These are phyloP conservation scores for Drosophila macrospina DNA, from an alignment of 2,888 invertebrate species.

Conservation along the genomic window DNA sequence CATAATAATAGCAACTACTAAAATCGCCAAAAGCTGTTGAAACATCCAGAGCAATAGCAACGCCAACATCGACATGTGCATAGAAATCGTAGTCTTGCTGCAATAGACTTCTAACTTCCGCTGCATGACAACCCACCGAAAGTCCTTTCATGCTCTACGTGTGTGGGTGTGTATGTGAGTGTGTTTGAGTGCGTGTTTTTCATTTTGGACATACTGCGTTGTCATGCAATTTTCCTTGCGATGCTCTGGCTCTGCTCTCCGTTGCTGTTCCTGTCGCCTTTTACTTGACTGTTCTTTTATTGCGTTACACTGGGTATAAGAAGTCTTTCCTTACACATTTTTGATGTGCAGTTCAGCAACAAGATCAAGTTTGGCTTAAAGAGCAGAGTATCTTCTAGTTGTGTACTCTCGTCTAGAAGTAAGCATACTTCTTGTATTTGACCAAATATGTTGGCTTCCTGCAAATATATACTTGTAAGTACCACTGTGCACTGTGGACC, in stretches of 20 bases:
- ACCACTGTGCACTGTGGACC: slow-evolving; percentile 26
- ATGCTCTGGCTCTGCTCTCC: slow-evolving; percentile 33
- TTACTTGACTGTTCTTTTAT: background rate
- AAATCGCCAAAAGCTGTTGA: slow-evolving; percentile 55
- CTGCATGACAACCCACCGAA: slow-evolving; percentile 37
- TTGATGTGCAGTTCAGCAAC: background rate
- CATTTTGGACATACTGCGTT: slow-evolving; percentile 57
- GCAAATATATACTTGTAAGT: slow-evolving; percentile 1
- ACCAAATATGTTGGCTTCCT: slow-evolving; percentile 14
- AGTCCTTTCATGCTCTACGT: slow-evolving; percentile 31
- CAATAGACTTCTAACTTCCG: slow-evolving; percentile 66
- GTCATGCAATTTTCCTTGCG: slow-evolving; percentile 70
- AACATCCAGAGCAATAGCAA: slow-evolving; percentile 31
- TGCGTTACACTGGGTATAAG: background rate
- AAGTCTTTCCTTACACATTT: no score
- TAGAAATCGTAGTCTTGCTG: slow-evolving; percentile 26
- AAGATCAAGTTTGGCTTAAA: background rate
- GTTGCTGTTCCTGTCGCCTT: slow-evolving; percentile 1
- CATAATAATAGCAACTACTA: slow-evolving; percentile 44
- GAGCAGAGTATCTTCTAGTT: slow-evolving; percentile 3
- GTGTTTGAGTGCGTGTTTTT: slow-evolving; percentile 28
- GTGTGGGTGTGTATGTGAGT: slow-evolving; percentile 1
- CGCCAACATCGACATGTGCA: slow-evolving; percentile 25
- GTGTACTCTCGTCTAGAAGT: background rate
- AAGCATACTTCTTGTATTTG: background rate